Base-by-base conservation (phyloP, 2,113 vertebrate species). In the Pardalotus punctatus region DNA sequence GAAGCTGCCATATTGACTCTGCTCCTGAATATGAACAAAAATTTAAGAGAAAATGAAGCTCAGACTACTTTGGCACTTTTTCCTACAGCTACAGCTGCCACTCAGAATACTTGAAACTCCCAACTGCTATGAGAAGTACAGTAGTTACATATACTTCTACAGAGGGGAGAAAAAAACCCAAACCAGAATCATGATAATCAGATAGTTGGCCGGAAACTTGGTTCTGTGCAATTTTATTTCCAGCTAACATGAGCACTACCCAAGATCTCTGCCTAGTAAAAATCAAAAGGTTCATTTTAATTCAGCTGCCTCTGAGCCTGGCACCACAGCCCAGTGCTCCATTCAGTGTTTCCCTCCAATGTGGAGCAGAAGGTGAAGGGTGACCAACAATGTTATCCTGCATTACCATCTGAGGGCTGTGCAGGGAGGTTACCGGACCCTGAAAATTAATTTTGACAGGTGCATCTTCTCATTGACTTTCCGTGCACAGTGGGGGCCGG, bases 391-490 rank as follows among this genome's bases (percentile, higher is more conserved):
- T 28, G 47, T 78, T 93, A 91, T 51, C 83, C 91, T 81, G 92
- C 40, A 35, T 89, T 87, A 51, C 72, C 86, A 71, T 86, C 90
- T 45, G 57, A 96, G 91, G 86, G 94, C 86, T 77, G 47, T 85
- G 78, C 76, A 77, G 40, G 43, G 88, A 95, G 88, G 54, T 95
- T 96, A 95, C 72, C 95, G 94, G 90, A 97, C 90, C 90, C 95
- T 97, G 96, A 96, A 96, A 97, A 98, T 97, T 96, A 94, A 97
- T 97, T 97, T 92, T 98, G 97, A 97, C 97, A 98, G 98, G 96
- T 97, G 96, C 93, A 96, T 95, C 97, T 97, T 98, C 97, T 97
- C 97, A 94, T 6, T 97, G 97, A 97, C 94, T 97, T 97, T 97
- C 87, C 79, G 33, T 77, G 85, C 93, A 77, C 95, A 92, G 96